Conservation (phyloP, 2,113 vertebrate genomes). For the Anolis sagrei region DNA sequence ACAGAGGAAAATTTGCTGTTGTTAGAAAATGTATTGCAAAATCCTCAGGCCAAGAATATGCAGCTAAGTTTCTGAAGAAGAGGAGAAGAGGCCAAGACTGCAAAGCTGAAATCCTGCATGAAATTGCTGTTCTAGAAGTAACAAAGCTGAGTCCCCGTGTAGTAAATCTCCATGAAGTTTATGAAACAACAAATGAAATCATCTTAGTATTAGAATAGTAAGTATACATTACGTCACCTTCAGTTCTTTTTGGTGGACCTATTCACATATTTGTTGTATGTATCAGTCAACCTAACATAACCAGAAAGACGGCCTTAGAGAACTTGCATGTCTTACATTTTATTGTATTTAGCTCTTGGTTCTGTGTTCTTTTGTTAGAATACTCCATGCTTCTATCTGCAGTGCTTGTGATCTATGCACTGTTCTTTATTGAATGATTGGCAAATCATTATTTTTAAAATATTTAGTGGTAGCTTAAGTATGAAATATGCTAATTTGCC, state of each 20-base stretch:
- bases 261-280: not conserved
- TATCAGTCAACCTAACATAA: not conserved
- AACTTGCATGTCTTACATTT: not conserved
- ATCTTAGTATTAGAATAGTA: conserved; percentile 94
- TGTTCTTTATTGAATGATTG: not conserved
- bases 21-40: conserved; percentile 92
- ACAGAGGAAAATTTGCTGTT: conserved; percentile 93
- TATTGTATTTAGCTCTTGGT: not conserved
- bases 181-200: conserved; percentile 92
- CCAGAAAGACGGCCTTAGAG: not conserved
- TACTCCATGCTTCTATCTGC: not conserved
- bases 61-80: conserved; percentile 95
- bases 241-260: not conserved
- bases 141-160: conserved; percentile 84
- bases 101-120: conserved; percentile 90
- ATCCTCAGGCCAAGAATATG: conserved; percentile 89
- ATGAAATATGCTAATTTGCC: not conserved
- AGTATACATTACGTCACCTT: conserved; percentile 70
- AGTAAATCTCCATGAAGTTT: conserved; percentile 90
- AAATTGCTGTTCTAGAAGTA: conserved; percentile 92
- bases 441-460: not conserved
- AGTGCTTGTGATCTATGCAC: not conserved
- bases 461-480: not conserved
- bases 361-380: not conserved
- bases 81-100: conserved; percentile 93